phyloP scores from a whole-genome alignment of 2,888 invertebrate species.

The Synergus umbraculus region DNA sequence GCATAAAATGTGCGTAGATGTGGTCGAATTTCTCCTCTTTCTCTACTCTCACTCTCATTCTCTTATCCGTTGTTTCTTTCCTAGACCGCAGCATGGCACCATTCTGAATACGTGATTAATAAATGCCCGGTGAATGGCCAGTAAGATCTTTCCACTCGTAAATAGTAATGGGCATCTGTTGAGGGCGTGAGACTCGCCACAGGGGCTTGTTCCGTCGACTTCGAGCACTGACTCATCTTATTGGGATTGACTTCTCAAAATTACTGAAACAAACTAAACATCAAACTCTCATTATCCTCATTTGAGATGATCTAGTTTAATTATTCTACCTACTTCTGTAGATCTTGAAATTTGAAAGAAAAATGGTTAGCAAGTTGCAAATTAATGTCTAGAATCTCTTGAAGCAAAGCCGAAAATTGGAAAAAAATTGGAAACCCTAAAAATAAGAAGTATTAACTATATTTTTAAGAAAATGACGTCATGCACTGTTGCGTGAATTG shows the following conservation, averaged over 20 bases:
- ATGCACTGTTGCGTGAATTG: slow-evolving; percentile 36
- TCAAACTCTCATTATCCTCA: not conserved
- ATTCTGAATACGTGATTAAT: slow-evolving; percentile 43
- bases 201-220: slow-evolving; percentile 50
- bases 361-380: too few species aligned
- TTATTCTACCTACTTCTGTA: not conserved
- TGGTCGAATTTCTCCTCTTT: slow-evolving; percentile 40
- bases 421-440: not conserved
- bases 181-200: slow-evolving; percentile 68
- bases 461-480: not conserved
- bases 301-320: not conserved
- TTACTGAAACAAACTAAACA: not conserved
- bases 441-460: not conserved
- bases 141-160: slow-evolving; percentile 63
- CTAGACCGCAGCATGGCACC: slow-evolving; percentile 28
- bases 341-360: not conserved
- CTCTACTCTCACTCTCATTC: slow-evolving; percentile 40
- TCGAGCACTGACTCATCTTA: slow-evolving; percentile 15
- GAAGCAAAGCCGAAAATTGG: too few species aligned
- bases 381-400: too few species aligned
- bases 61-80: slow-evolving; percentile 7
- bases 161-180: slow-evolving; percentile 64
- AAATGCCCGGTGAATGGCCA: slow-evolving; percentile 42
- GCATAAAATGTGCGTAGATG: slow-evolving; percentile 1
- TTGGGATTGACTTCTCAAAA: slow-evolving; percentile 18